Evolutionary conservation across 2,888 invertebrate genomes (phyloP).

Genomic region (Platycheirus albimanus): DNA sequence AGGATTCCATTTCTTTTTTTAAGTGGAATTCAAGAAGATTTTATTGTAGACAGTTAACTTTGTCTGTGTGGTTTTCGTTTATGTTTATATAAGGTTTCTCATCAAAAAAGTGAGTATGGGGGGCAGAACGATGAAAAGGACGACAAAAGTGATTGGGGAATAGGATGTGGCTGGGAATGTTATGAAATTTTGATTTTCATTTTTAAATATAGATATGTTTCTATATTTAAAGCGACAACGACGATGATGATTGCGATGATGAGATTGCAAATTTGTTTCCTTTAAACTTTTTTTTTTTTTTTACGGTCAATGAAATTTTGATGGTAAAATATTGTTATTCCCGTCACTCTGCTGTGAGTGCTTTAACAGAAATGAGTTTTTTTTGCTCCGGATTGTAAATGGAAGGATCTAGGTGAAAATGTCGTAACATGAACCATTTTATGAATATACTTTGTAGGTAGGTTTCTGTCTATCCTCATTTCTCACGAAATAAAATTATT

Average conservation of each 20-base stretch:
- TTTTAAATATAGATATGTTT: conserved; percentile 29
- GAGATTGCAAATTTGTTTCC: conserved; percentile 54
- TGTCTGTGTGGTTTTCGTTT: conserved; percentile 1
- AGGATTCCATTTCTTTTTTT: too few relatives aligned
- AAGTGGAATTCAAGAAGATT: conserved; percentile 12
- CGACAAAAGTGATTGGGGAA: conserved; percentile 38
- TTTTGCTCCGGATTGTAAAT: too few relatives aligned
- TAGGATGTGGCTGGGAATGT: conserved; percentile 22
- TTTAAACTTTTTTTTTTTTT: conserved; percentile 20
- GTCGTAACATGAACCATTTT: too few relatives aligned
- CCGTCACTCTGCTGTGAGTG: too few relatives aligned
- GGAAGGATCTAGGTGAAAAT: too few relatives aligned
- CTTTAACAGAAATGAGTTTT: too few relatives aligned
- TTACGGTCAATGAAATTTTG: conserved; percentile 28
- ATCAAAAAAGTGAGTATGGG: neutral
- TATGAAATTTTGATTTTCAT: conserved; percentile 59
- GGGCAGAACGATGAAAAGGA: neutral
- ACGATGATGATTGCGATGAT: conserved; percentile 47
- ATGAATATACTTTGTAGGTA: too few relatives aligned
- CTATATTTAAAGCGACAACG: conserved; percentile 8
- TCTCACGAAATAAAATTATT: too few relatives aligned
- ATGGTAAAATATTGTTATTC: neutral
- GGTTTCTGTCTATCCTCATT: too few relatives aligned
- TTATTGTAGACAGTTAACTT: conserved; percentile 20
- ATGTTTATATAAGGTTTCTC: neutral